phyloP scores from a whole-genome alignment of 2,888 invertebrate genomes.

The Lasioglossum zephyrum region DNA sequence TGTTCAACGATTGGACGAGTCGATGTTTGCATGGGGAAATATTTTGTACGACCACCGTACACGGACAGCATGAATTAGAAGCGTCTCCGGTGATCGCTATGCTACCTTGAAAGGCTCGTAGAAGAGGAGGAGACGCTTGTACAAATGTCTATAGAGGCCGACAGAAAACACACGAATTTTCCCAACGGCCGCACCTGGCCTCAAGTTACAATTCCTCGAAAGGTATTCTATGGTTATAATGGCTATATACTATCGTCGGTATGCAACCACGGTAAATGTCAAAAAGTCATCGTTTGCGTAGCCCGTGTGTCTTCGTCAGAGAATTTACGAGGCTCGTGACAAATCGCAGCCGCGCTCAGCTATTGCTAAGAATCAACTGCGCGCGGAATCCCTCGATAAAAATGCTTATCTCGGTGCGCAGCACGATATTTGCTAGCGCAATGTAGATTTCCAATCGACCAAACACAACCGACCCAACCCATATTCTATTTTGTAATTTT shows the following conservation, averaged over 20 bases:
- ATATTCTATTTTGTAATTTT: too few species aligned
- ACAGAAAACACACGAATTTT: neutral
- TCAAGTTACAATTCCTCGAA: constrained; percentile 30
- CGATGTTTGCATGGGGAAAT: neutral
- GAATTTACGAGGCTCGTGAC: constrained; percentile 40
- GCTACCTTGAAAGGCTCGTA: neutral
- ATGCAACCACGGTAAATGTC: constrained; percentile 51
- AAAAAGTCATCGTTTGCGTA: constrained; percentile 53
- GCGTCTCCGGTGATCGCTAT: neutral
- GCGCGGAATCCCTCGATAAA: neutral
- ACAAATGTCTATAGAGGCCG: neutral
- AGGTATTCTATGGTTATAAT: constrained; percentile 5
- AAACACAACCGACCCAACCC: neutral
- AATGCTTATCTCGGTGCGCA: neutral
- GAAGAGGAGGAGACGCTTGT: neutral
- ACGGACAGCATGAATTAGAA: neutral
- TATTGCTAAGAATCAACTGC: neutral
- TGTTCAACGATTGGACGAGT: neutral
- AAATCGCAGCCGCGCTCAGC: constrained; percentile 8
- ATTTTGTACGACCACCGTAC: neutral
- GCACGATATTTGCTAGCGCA: neutral
- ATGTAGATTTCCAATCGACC: neutral
- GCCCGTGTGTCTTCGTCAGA: constrained; percentile 13
- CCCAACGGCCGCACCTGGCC: neutral
- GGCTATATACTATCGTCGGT: neutral